Percentiles rank a stretch among this genome's conserved stretches.
phyloP scores from a whole-genome alignment of 2,888 invertebrate genomes.

The Flexamia atlantica region DNA sequence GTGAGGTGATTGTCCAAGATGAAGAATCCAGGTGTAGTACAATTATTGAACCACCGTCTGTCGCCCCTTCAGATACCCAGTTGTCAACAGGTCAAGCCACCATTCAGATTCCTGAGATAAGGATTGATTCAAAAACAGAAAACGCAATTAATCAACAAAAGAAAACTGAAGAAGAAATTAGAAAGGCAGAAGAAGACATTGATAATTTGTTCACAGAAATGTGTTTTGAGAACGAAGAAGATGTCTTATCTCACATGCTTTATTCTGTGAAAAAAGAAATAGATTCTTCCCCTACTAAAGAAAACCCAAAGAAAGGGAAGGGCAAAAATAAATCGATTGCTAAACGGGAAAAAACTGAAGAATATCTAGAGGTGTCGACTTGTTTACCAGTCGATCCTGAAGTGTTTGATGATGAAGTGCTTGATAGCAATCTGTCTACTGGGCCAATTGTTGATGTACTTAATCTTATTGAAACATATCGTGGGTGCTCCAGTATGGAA shows the following conservation, averaged over 20 bases:
- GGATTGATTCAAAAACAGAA: slow-evolving; percentile 32
- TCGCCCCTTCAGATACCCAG: slow-evolving; percentile 31
- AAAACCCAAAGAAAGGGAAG: slow-evolving; percentile 26
- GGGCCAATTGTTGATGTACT: slow-evolving; percentile 62
- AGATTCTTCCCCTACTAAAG: slow-evolving; percentile 31
- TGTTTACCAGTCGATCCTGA: slow-evolving; percentile 68
- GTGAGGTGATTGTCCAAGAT: slow-evolving; percentile 39
- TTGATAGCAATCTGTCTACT: not conserved
- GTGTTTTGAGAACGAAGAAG: slow-evolving; percentile 50
- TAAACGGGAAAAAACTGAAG: slow-evolving; percentile 13
- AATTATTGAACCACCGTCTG: slow-evolving; percentile 29
- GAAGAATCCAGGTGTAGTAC: slow-evolving; percentile 62
- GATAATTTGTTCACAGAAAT: slow-evolving; percentile 42
- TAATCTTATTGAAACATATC: slow-evolving; percentile 64
- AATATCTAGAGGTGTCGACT: slow-evolving; percentile 55
- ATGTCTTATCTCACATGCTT: slow-evolving; percentile 40
- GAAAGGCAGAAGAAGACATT: slow-evolving; percentile 46
- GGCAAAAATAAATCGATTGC: slow-evolving; percentile 16
- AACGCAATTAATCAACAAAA: not conserved
- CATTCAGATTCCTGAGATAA: slow-evolving; percentile 51
- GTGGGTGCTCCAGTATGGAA: slow-evolving; percentile 66
- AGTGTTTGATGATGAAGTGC: slow-evolving; percentile 63
- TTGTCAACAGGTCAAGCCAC: slow-evolving; percentile 32
- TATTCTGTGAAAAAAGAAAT: slow-evolving; percentile 54
- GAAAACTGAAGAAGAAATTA: slow-evolving; percentile 34